Percentiles rank a stretch among this genome's conserved stretches.
Conservation (phyloP, 2,797 vertebrate species). For the Phrynocephalus guinanensis region DNA sequence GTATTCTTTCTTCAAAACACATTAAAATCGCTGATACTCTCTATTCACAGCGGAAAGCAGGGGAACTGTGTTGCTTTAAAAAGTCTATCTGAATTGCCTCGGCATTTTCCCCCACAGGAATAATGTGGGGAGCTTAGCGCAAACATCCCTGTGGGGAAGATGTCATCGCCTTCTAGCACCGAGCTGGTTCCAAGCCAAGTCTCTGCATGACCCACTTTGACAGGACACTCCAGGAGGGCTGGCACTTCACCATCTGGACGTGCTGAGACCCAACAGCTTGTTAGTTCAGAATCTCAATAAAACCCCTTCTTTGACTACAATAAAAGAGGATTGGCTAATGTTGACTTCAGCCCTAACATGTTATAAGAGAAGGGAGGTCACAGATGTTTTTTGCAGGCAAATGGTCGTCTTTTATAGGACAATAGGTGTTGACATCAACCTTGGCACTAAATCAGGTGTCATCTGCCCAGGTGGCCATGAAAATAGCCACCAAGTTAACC, state of each 20-base stretch:
- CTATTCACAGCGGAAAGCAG: too few species aligned
- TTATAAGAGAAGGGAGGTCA: not conserved
- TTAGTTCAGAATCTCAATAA: conserved; percentile 20
- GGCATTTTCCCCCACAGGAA: not conserved
- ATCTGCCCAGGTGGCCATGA: not conserved
- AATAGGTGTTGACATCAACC: not conserved
- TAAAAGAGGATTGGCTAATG: not conserved
- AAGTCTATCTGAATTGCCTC: not conserved
- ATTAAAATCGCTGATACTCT: not conserved
- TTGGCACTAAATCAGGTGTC: too few species aligned
- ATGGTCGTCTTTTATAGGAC: not conserved
- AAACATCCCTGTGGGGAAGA: conserved; percentile 17
- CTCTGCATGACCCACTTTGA: not conserved
- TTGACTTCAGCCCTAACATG: not conserved
- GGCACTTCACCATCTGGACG: conserved; percentile 34
- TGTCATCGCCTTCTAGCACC: not conserved
- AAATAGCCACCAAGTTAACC: not conserved
- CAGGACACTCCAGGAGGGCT: not conserved
- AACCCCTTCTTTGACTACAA: not conserved
- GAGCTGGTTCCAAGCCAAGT: not conserved
- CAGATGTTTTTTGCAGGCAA: not conserved
- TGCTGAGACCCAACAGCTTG: conserved; percentile 27
- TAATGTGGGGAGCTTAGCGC: not conserved
- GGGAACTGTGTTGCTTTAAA: not conserved
- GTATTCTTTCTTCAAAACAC: not conserved